Evolutionary conservation across 1,140 invertebrate genomes (phyloP).

Genomic region (Sitophilus oryzae): DNA sequence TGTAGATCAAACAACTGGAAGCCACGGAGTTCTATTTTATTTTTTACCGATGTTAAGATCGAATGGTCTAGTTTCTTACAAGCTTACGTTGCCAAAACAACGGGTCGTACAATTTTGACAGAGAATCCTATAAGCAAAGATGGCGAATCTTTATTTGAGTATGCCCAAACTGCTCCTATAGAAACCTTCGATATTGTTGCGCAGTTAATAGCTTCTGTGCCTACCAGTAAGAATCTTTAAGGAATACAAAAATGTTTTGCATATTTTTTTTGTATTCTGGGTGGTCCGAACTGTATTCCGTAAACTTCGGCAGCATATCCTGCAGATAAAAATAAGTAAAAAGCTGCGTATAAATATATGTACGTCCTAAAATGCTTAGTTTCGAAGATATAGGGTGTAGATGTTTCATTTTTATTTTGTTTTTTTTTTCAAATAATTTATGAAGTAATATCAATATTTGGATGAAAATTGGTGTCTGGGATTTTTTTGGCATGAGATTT

Average conservation of each 20-base stretch:
- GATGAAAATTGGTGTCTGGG: too few relatives aligned
- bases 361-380: too few relatives aligned
- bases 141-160: conserved; percentile 45
- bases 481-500: too few relatives aligned
- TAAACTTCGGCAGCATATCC: too few relatives aligned
- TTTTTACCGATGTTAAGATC: conserved; percentile 49
- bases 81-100: conserved; percentile 38
- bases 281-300: too few relatives aligned
- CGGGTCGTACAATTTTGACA: conserved; percentile 46
- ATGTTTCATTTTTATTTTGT: too few relatives aligned
- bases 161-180: conserved; percentile 39
- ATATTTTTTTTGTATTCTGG: too few relatives aligned
- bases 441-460: too few relatives aligned
- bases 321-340: too few relatives aligned
- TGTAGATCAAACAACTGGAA: conserved; percentile 43
- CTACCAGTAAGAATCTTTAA: conserved; percentile 33
- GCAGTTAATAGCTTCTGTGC: conserved; percentile 30
- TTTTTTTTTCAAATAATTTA: too few relatives aligned
- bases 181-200: conserved; percentile 34
- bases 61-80: conserved; percentile 45
- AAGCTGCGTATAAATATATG: too few relatives aligned
- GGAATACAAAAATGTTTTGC: background rate
- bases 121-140: conserved; percentile 50
- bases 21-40: conserved; percentile 47
- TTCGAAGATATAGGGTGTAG: too few relatives aligned